Evolutionary conservation across 1,140 invertebrate genomes (phyloP).

Genomic region (Drosophila jambulina): DNA sequence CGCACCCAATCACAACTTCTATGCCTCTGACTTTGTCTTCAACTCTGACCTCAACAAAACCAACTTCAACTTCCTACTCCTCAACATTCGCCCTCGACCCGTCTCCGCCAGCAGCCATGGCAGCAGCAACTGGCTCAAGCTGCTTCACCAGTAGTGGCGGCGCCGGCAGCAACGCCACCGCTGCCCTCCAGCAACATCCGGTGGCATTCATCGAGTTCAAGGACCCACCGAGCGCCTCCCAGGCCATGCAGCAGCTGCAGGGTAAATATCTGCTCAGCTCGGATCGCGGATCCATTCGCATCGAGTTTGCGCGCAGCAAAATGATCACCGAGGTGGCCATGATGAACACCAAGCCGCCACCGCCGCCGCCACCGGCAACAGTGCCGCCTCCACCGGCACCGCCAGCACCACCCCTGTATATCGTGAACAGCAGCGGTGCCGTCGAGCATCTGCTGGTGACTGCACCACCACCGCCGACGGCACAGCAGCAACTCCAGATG

Average conservation of each 20-base stretch:
- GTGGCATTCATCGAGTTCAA: conserved; percentile 99
- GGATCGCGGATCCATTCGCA: conserved; percentile 97
- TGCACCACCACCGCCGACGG: conserved; percentile 31
- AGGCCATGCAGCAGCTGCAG: conserved; percentile 96
- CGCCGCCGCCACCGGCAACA: conserved; percentile 23
- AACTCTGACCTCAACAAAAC: conserved; percentile 67
- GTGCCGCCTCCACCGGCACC: conserved; percentile 20
- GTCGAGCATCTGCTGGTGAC: conserved; percentile 41
- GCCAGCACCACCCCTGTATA: conserved; percentile 43
- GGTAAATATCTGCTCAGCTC: conserved; percentile 97
- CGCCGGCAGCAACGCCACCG: conserved; percentile 16
- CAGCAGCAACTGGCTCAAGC: conserved; percentile 53
- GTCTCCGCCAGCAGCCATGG: conserved; percentile 28
- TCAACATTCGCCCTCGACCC: conserved; percentile 30
- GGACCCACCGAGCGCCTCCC: conserved; percentile 94
- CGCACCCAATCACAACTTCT: conserved; percentile 86
- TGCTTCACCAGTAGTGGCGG: conserved; percentile 41
- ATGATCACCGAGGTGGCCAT: conserved; percentile 87
- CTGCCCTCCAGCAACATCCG: conserved; percentile 82
- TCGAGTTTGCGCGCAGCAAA: conserved; percentile 99
- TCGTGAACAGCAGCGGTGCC: conserved; percentile 64
- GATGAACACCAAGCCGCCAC: conserved; percentile 47
- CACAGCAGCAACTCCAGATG: conserved; percentile 59
- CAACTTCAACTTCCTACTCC: conserved; percentile 74
- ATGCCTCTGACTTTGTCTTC: conserved; percentile 82